Evolutionary conservation across 1,140 invertebrate species (phyloP).

Genomic region (Drosophila pallidifrons): DNA sequence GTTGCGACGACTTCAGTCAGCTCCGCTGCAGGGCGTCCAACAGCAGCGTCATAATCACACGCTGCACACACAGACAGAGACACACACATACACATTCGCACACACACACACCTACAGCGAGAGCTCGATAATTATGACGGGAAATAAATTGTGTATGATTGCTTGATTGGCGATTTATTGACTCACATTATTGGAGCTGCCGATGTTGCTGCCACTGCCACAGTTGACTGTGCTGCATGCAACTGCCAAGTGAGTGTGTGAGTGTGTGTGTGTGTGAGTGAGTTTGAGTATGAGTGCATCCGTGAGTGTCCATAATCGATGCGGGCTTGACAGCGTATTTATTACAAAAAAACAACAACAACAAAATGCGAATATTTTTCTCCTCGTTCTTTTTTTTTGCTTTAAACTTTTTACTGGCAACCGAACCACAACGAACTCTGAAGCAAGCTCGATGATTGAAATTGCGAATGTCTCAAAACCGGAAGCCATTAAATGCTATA

Average conservation of each 20-base stretch:
- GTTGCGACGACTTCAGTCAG: conserved; percentile 37
- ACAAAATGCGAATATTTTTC: conserved; percentile 61
- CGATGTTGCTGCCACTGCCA: conserved; percentile 44
- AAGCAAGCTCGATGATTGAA: conserved; percentile 66
- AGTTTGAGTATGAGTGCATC: conserved; percentile 65
- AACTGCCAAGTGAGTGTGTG: conserved; percentile 10
- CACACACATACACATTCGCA: conserved; percentile 15
- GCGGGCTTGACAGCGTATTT: conserved; percentile 78
- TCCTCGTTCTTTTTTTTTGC: conserved; percentile 2
- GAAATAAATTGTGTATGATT: conserved; percentile 84
- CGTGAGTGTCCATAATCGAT: conserved; percentile 80
- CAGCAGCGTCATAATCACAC: conserved; percentile 81
- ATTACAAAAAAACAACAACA: conserved; percentile 52
- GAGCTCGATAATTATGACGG: conserved; percentile 81
- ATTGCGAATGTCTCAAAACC: conserved; percentile 58
- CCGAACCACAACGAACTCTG: conserved; percentile 15
- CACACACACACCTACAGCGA: conserved; percentile 19
- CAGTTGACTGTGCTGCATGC: conserved; percentile 30
- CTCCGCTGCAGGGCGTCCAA: conserved; percentile 77
- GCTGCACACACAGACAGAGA: conserved; percentile 50
- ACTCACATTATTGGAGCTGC: conserved; percentile 84
- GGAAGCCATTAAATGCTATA: conserved; percentile 70
- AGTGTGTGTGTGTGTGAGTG: conserved; percentile 39
- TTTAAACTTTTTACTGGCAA: conserved; percentile 12
- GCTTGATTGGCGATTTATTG: conserved; percentile 85